These are phyloP conservation scores for Enteromius mattozi DNA, from an alignment of 2,797 vertebrate species.

Conservation along the genomic window DNA sequence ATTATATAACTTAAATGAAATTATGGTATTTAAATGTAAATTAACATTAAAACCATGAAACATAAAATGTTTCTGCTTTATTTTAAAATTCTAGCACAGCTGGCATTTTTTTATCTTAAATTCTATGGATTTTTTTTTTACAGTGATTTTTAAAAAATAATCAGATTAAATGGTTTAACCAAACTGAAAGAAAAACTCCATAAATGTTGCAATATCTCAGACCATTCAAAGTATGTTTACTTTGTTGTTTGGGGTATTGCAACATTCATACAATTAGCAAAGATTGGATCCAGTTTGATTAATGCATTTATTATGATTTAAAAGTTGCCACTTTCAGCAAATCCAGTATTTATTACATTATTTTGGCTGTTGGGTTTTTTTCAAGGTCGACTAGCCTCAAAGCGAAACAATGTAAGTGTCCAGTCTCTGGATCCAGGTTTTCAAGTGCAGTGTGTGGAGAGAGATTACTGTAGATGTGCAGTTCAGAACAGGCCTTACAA, in stretches of 20 bases:
- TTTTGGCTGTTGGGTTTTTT: neutral
- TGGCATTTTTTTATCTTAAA: neutral
- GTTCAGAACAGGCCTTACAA: slow-evolving; percentile 34
- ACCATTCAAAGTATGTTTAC: neutral
- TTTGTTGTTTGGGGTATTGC: neutral
- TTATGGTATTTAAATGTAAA: neutral
- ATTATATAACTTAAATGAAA: neutral
- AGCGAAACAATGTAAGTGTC: neutral
- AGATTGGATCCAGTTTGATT: slow-evolving; percentile 3
- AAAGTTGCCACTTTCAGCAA: neutral
- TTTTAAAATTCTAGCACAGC: neutral
- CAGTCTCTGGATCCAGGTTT: slow-evolving; percentile 5
- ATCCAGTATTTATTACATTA: neutral
- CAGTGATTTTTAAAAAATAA: neutral
- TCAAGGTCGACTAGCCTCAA: neutral
- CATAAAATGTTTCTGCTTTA: too few species aligned
- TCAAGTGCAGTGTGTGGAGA: neutral
- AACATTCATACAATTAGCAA: neutral
- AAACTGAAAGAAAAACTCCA: neutral
- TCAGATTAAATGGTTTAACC: neutral
- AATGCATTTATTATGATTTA: slow-evolving; percentile 12
- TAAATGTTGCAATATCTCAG: slow-evolving; percentile 6
- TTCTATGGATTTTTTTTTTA: neutral
- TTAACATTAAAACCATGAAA: neutral
- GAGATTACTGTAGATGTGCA: slow-evolving; percentile 40